Conservation (phyloP, 2,888 invertebrate genomes). For the Drosophila kambysellisi region DNA sequence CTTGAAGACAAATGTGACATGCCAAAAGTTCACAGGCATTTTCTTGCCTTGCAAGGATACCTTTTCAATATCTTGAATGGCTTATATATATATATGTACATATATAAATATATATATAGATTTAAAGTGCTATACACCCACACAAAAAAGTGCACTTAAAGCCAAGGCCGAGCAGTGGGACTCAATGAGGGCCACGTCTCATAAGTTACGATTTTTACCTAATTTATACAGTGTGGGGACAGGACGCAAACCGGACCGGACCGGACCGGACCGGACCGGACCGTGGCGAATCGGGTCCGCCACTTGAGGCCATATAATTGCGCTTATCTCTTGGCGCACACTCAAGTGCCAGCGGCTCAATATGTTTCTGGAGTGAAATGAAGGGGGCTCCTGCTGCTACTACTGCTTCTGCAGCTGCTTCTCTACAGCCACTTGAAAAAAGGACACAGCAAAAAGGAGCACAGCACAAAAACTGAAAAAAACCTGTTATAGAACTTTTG, state of each 20-base stretch:
- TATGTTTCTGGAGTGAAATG: constrained; percentile 75
- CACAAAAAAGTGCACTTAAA: constrained; percentile 65
- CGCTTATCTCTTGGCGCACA: constrained; percentile 81
- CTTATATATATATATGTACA: constrained; percentile 7
- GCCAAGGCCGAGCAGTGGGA: constrained; percentile 43
- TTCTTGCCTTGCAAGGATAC: constrained; percentile 45
- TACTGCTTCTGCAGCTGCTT: constrained; percentile 7
- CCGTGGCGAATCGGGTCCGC: constrained; percentile 25
- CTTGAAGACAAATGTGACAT: constrained; percentile 75
- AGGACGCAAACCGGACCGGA: constrained; percentile 5
- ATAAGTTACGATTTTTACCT: constrained; percentile 74
- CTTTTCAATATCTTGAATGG: constrained; percentile 58
- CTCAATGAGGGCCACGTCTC: constrained; percentile 72
- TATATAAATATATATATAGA: constrained; percentile 36
- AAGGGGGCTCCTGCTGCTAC: constrained; percentile 61
- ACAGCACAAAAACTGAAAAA: constrained; percentile 15
- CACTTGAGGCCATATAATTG: constrained; percentile 79
- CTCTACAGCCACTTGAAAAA: constrained; percentile 53
- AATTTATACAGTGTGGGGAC: constrained; percentile 66
- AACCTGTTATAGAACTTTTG: constrained; percentile 57
- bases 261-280: constrained; percentile 24
- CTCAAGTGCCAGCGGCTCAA: constrained; percentile 77
- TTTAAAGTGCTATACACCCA: constrained; percentile 57
- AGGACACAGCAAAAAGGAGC: constrained; percentile 26
- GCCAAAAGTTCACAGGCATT: constrained; percentile 62